Base-by-base conservation (phyloP, 2,888 invertebrate genomes). In the Neoaliturus tenellus region DNA sequence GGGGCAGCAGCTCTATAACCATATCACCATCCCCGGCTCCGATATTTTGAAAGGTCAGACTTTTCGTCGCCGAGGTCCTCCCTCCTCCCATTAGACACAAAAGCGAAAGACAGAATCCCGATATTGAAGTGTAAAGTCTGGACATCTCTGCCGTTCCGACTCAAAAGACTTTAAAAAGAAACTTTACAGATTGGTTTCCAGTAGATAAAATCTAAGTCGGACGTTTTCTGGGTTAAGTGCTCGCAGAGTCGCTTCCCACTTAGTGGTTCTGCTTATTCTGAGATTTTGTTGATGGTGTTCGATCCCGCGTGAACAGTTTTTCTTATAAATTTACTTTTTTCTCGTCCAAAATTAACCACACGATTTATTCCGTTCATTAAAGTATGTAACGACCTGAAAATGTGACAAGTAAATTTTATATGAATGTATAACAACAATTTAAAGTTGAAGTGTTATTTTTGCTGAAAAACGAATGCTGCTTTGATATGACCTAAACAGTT, bases 111-210 rank as follows among this genome's bases (percentile, higher is more conserved):
- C 75, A 75, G 75, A 44, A 75, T 75, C 75, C 28, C 75, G 75
- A 75, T 75, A 75, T 44, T 75, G 44, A 41, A 75, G 75, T 75
- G 75, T 75, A 75, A 75, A 75, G 75, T 75, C 75, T 75, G 75
- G 75, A 48, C 75, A 75, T 41, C 75, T 44, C 75, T n/a, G 75
- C 41, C 75, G 75, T 75, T 75, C 44, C 75, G 75, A 75, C 75
- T 75, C 75, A 75, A 75, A 75, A 75, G 75, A 75, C 48, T 75
- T 44, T 75, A 44, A 75, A 71, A 75, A 75, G 75, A 75, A 75
- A 75, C 75, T 75, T 75, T 75, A 75, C 75, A 75, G 75, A 75
- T 75, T 75, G 75, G 75, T 78, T 78, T 51, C 78, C 78, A 78
- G 55, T 55, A 55, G 78, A 78, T 78, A 78, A 78, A 48, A 78